A percentile compares a stretch with the other conserved stretches of the same genome.
phyloP scores from a whole-genome alignment of 2,113 vertebrate genomes.

The Syngnathus scovelli region DNA sequence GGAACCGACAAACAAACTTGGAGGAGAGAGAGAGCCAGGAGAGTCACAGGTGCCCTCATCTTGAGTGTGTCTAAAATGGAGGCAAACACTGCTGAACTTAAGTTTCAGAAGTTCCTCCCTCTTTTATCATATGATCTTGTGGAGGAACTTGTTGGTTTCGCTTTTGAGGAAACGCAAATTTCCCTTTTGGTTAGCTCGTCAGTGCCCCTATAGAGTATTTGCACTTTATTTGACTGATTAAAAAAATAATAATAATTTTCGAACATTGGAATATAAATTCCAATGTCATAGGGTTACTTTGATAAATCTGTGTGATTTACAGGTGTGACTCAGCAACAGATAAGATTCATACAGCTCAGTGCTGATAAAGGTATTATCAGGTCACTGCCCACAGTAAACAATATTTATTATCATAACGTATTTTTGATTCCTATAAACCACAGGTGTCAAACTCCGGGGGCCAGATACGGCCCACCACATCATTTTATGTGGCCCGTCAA shows the following conservation, averaged over 20 bases:
- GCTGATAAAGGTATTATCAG: not conserved
- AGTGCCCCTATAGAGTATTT: not conserved
- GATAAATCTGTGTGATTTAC: not conserved
- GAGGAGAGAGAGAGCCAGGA: conserved; percentile 41
- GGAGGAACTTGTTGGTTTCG: not conserved
- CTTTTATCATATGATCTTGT: conserved; percentile 21
- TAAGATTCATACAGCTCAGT: not conserved
- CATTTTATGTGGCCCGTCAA: too few relatives aligned
- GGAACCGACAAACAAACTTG: conserved; percentile 33
- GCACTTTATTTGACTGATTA: not conserved
- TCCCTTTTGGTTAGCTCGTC: conserved; percentile 4
- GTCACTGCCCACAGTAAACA: not conserved
- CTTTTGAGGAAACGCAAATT: not conserved
- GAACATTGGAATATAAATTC: not conserved
- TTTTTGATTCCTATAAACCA: not conserved
- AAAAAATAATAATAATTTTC: not conserved
- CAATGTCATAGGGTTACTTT: not conserved
- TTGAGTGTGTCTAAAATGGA: conserved; percentile 18
- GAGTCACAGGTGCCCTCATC: conserved; percentile 22
- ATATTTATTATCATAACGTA: not conserved
- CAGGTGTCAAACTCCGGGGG: too few relatives aligned
- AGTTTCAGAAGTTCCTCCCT: conserved; percentile 16
- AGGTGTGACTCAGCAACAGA: not conserved
- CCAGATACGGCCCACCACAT: too few relatives aligned
- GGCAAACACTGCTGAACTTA: not conserved